Percentiles rank a stretch among this genome's conserved stretches.
phyloP scores from a whole-genome alignment of 1,140 invertebrate genomes.

The Ceratosolen solmsi region DNA sequence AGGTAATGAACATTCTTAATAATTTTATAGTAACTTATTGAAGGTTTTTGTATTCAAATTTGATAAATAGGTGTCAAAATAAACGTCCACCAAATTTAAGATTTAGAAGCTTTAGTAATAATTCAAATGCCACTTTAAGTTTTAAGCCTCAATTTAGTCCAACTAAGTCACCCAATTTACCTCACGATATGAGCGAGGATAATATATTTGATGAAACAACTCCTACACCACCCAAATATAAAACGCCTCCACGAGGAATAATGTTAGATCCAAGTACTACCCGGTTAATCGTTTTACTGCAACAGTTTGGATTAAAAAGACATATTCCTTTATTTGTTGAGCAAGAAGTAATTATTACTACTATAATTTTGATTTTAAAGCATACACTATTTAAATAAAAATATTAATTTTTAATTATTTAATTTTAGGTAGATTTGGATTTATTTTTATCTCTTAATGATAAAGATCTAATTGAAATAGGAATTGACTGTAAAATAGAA shows the following conservation, averaged over 20 bases:
- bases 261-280: constrained; percentile 57
- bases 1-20: constrained; percentile 30
- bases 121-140: constrained; percentile 58
- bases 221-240: constrained; percentile 64
- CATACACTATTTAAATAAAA: constrained; percentile 2
- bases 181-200: constrained; percentile 61
- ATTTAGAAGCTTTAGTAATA: constrained; percentile 49
- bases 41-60: too few relatives aligned
- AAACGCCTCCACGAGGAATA: constrained; percentile 63
- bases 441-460: constrained; percentile 65
- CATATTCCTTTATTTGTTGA: constrained; percentile 64
- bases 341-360: constrained; percentile 65
- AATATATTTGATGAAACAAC: constrained; percentile 65
- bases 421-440: constrained; percentile 65
- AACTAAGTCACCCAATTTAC: constrained; percentile 62
- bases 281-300: constrained; percentile 60
- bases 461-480: constrained; percentile 66
- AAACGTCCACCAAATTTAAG: constrained; percentile 59
- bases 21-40: too few relatives aligned
- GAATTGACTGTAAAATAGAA: constrained; percentile 62
- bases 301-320: constrained; percentile 59
- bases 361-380: neutral
- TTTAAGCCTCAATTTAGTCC: constrained; percentile 64
- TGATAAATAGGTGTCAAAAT: constrained; percentile 57
- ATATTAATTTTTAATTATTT: constrained; percentile 35